Percentiles rank a stretch among this genome's conserved stretches.
Conservation (phyloP, 2,797 vertebrate genomes). For the Sebastes matsubarae region DNA sequence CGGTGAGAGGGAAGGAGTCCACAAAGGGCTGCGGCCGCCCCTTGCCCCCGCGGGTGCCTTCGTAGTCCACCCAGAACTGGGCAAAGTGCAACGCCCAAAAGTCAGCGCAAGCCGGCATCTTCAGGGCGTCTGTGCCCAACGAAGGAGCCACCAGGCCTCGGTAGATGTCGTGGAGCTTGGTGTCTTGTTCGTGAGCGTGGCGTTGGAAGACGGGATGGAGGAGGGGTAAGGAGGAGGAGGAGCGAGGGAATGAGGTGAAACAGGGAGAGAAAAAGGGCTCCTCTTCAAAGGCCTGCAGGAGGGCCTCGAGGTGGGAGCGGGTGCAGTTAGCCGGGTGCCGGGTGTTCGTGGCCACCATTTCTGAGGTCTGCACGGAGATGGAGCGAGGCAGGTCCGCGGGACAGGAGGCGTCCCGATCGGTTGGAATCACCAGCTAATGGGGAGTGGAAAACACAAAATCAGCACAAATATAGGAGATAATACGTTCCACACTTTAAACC, state of each 20-base stretch:
- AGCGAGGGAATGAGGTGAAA: slow-evolving; percentile 85
- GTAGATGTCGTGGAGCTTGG: slow-evolving; percentile 92
- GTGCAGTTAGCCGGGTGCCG: slow-evolving; percentile 91
- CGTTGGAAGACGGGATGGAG: slow-evolving; percentile 89
- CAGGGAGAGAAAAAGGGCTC: slow-evolving; percentile 89
- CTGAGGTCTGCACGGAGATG: slow-evolving; percentile 95
- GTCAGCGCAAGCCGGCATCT: slow-evolving; percentile 90
- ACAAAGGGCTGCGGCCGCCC: slow-evolving; percentile 93
- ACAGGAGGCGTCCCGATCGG: slow-evolving; percentile 85
- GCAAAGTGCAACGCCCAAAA: slow-evolving; percentile 95
- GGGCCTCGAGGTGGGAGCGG: slow-evolving; percentile 91
- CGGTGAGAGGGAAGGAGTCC: slow-evolving; percentile 93
- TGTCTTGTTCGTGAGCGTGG: slow-evolving; percentile 95
- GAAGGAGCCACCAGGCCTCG: slow-evolving; percentile 87
- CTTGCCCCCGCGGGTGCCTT: slow-evolving; percentile 89
- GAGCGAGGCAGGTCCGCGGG: slow-evolving; percentile 91
- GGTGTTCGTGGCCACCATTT: slow-evolving; percentile 97
- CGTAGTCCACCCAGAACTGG: slow-evolving; percentile 98
- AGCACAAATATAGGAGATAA: background rate
- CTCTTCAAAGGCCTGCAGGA: slow-evolving; percentile 93
- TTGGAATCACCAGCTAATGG: slow-evolving; percentile 90
- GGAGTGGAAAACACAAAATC: background rate
- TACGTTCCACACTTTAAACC: background rate
- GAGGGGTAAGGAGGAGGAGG: slow-evolving; percentile 79
- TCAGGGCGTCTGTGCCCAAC: slow-evolving; percentile 87